Base-by-base conservation (phyloP, 2,113 vertebrate genomes). In the Tamias sibiricus region DNA sequence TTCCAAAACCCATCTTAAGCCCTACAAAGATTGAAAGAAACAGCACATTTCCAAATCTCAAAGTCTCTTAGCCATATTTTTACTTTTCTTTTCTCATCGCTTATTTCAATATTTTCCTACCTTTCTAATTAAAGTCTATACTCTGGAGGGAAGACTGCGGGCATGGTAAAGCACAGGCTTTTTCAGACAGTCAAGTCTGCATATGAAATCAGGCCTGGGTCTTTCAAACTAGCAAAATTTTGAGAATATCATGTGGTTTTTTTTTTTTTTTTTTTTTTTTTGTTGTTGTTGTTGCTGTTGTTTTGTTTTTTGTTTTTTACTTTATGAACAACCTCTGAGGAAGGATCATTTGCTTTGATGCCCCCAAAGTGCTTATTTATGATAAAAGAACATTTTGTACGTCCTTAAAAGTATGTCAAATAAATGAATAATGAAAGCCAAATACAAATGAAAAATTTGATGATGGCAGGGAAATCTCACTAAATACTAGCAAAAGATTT, bases 31-130 rank as follows among this genome's bases (percentile, higher is more conserved):
- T 10, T 8, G n/a, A 95, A 84, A 94, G 49, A 97, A 90, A 59
- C 0, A 87, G 28, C 17, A 42, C 22, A 76, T 96, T 95, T 94
- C 77, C 66, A 95, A 87, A 81, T 90, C 82, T 90, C 68, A 28
- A 59, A 95, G 62, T 66, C 49, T 94, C 59, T 85, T 87, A 81
- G 83, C 37, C 42, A 72, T 89, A 84, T 75, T 96, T 98, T 94
- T 72, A 75, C 71, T 69, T 94, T 94, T 77, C 80, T 90, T 91
- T 95, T 89, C 76, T 90, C 49, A 77, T 85, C 20, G 42, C 32
- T 42, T 74, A 62, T 87, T 96, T 95, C 85, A 92, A 62, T 81
- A 96, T 97, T 96, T 96, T 95, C 30, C 74, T 95, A 42, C 37
- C 8, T 92, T 95, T 83, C 52, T 84, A 90, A 94, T 85, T 94